Percentiles rank a stretch among this genome's conserved stretches.
phyloP scores from a whole-genome alignment of 2,888 invertebrate species.

The Eupelmus urozonus region DNA sequence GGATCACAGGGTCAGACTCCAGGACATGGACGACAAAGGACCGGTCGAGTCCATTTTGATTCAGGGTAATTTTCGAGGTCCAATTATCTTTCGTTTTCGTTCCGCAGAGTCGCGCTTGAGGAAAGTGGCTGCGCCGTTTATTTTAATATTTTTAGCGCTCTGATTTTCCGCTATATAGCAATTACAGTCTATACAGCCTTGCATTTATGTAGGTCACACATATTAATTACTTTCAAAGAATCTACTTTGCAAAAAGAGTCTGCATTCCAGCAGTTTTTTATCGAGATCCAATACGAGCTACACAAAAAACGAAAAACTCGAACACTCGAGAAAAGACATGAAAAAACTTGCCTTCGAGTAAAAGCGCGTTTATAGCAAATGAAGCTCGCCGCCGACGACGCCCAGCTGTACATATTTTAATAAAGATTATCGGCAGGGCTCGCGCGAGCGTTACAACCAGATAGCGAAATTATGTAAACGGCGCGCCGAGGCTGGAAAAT shows the following conservation, averaged over 20 bases:
- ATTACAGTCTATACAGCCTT: too few relatives aligned
- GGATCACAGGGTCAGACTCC: conserved; percentile 67
- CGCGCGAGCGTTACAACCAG: not conserved
- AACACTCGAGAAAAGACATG: not conserved
- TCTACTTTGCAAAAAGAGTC: too few relatives aligned
- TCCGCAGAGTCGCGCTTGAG: too few relatives aligned
- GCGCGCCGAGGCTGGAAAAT: not conserved
- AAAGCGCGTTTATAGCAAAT: not conserved
- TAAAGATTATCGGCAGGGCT: conserved; percentile 7
- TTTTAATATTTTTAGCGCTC: too few relatives aligned
- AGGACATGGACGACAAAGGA: conserved; percentile 73
- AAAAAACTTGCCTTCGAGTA: conserved; percentile 2
- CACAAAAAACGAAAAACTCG: not conserved
- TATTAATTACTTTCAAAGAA: too few relatives aligned
- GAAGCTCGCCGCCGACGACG: not conserved
- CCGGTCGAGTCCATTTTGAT: conserved; percentile 69
- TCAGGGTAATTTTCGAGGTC: conserved; percentile 69
- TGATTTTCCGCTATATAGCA: too few relatives aligned
- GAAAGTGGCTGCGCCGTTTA: too few relatives aligned
- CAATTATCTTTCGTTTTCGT: too few relatives aligned
- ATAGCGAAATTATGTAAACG: conserved; percentile 42
- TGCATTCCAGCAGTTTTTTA: too few relatives aligned
- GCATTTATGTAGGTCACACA: too few relatives aligned
- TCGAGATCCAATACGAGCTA: not conserved
- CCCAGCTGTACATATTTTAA: not conserved